Conservation (phyloP, 2,113 vertebrate species). For the Gymnarchus niloticus region DNA sequence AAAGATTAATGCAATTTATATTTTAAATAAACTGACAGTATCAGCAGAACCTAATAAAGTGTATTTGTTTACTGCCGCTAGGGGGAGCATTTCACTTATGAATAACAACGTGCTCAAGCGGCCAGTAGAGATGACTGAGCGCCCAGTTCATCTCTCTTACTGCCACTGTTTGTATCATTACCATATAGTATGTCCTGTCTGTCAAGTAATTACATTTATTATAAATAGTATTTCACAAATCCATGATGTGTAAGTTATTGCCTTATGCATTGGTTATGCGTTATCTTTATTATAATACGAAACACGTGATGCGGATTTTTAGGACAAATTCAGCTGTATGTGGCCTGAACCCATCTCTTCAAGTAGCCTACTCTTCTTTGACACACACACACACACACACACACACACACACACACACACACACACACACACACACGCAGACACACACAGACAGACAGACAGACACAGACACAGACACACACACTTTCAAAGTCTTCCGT, state of each 20-base stretch:
- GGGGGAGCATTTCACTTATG: slow-evolving; percentile 27
- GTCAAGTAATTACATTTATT: neutral
- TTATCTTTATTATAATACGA: neutral
- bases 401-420: neutral
- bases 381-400: neutral
- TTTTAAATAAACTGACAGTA: neutral
- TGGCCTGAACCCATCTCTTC: neutral
- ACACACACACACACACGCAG: neutral
- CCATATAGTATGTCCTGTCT: neutral
- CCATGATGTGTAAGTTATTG: too few relatives aligned
- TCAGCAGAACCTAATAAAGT: neutral
- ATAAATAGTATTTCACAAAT: neutral
- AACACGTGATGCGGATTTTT: neutral
- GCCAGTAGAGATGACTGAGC: neutral
- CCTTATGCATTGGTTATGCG: neutral
- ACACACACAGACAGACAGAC: neutral
- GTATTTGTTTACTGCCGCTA: neutral
- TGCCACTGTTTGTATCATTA: neutral
- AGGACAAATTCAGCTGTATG: neutral
- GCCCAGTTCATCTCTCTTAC: neutral
- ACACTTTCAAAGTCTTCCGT: neutral
- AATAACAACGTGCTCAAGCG: neutral
- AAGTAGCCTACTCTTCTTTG: neutral
- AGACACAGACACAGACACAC: neutral
- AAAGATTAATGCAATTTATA: neutral